Conservation (phyloP, 2,113 vertebrate species). For the Emberiza fucata region DNA sequence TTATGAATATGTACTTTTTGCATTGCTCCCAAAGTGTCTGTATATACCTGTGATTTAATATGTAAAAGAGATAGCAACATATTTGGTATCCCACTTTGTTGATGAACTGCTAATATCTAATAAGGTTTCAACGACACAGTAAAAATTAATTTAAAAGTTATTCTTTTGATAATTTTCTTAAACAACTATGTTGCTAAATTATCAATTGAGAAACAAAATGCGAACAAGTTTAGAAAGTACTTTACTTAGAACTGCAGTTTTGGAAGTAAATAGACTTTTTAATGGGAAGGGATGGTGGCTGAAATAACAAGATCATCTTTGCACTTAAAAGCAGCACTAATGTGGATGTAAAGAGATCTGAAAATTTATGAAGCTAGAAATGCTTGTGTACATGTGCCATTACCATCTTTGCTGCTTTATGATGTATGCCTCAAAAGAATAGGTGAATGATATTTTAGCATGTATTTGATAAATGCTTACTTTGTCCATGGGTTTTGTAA, state of each 20-base stretch:
- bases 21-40: background rate
- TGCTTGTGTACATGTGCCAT: background rate
- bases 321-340: background rate
- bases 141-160: background rate
- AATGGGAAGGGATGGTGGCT: background rate
- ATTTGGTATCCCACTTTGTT: background rate
- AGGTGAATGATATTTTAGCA: background rate
- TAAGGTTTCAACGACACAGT: background rate
- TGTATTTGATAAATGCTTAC: background rate
- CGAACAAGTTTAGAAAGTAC: background rate
- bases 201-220: conserved; percentile 10
- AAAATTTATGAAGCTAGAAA: conserved; percentile 1
- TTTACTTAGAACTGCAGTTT: background rate
- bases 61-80: background rate
- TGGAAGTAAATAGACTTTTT: background rate
- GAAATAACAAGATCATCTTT: background rate
- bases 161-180: background rate
- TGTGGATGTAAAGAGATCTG: background rate
- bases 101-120: background rate
- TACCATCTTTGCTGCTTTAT: background rate
- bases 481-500: background rate
- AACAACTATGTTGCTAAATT: background rate
- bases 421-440: background rate
- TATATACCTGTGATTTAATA: background rate
- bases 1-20: background rate